phyloP scores from a whole-genome alignment of 2,888 invertebrate genomes.

The Callyntrura sp. region DNA sequence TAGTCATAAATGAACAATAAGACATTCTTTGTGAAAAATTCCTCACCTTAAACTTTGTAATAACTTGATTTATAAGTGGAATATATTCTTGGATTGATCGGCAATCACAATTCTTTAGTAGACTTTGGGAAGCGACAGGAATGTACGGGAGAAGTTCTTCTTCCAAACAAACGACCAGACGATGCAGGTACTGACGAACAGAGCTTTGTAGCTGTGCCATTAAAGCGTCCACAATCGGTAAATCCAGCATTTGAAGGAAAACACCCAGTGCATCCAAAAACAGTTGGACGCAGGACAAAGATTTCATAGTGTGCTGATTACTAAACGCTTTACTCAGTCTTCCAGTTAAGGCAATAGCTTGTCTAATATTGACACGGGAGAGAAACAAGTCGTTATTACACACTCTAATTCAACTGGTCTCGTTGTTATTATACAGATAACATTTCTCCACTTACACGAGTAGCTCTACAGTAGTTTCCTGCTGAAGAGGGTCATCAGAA shows the following conservation, averaged over 20 bases:
- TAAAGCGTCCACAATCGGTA: constrained; percentile 81
- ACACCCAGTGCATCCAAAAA: constrained; percentile 86
- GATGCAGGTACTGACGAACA: constrained; percentile 87
- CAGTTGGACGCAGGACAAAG: constrained; percentile 86
- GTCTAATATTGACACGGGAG: constrained; percentile 83
- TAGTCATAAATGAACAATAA: no score
- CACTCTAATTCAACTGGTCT: not conserved
- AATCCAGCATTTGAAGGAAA: constrained; percentile 86
- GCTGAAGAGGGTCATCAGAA: constrained; percentile 47
- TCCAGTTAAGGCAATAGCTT: constrained; percentile 87
- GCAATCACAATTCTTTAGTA: constrained; percentile 85
- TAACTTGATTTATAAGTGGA: constrained; percentile 87
- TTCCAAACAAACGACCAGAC: constrained; percentile 88
- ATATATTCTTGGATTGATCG: constrained; percentile 86
- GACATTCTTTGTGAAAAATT: no score
- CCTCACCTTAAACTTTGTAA: constrained; percentile 87
- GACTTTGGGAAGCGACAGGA: constrained; percentile 86
- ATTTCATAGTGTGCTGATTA: constrained; percentile 87
- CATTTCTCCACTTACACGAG: constrained; percentile 52
- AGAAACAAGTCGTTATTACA: constrained; percentile 28
- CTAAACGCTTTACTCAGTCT: constrained; percentile 88
- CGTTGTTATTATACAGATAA: not conserved
- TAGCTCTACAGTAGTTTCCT: constrained; percentile 60
- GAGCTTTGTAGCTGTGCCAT: constrained; percentile 85
- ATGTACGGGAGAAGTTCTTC: constrained; percentile 87